Base-by-base conservation (phyloP, 2,797 vertebrate species). In the Danio jaintianensis region DNA sequence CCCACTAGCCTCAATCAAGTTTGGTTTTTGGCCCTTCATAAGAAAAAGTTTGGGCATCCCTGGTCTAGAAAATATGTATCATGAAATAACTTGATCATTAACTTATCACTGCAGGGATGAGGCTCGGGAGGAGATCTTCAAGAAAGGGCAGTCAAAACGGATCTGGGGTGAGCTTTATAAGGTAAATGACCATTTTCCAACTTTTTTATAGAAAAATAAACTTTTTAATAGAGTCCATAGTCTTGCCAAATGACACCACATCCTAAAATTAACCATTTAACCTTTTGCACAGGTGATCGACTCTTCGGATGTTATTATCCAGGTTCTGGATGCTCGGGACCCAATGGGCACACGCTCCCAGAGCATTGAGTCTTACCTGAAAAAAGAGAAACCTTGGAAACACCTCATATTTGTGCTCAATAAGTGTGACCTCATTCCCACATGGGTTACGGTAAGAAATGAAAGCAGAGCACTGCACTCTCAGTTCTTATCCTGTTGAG, bases 81-180 rank as follows among this genome's bases (percentile, higher is more conserved):
- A 6, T 42, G n/a, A 69, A 7, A 8, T 13, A 22, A 53, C 8
- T 43, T 5, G 42, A 22, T 15, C 0, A 5, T 70, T 53, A 45
- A n/a, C 40, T 9, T 62, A 20, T 82, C 75, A 3, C 20, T 56
- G 75, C 90, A 99, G 98, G 85, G 91, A 94, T 1, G 97, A 98
- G 90, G 95, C 81, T 4, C 95, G 95, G 52, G 97, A 99, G 83
- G 98, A 99, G 82, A 98, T 99, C 81, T 99, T 95, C 87, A 99
- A 97, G 89, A 99, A 99, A 89, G 98, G 98, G 42, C 98, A 99
- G 79, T 99, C 98, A 69, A 99, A 93, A 87, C 95, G 98, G 90
- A 98, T 99, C 89, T 99, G 98, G 98, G 97, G 98, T 55, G 98
- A 99, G 82, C 96, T 99, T 36, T 99, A 99, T 87, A 99, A 99